phyloP scores from a whole-genome alignment of 2,113 vertebrate species.

The Psilopsiagon aymara region DNA sequence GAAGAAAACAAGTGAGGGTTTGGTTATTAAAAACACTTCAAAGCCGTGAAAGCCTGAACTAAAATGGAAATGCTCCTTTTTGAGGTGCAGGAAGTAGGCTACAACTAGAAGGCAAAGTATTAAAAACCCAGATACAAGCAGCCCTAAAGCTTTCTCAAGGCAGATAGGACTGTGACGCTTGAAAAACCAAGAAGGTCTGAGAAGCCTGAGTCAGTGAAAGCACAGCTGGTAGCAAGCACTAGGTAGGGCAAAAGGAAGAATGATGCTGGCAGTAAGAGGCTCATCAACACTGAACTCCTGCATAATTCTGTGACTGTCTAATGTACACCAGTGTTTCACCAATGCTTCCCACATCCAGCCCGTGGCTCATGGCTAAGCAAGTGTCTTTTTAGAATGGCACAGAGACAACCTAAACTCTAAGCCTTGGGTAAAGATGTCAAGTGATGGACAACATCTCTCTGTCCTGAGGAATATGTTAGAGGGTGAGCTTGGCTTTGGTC shows the following conservation, averaged over 20 bases:
- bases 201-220: neutral
- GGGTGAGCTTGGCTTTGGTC: neutral
- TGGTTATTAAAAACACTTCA: neutral
- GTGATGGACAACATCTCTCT: neutral
- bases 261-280: neutral
- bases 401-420: neutral
- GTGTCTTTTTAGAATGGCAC: neutral
- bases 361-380: neutral
- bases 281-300: neutral
- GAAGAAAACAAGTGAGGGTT: neutral
- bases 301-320: neutral
- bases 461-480: neutral
- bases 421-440: neutral
- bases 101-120: neutral
- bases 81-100: neutral
- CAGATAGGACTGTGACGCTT: neutral
- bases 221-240: neutral
- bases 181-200: neutral
- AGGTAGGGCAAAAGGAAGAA: neutral
- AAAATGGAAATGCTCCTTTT: neutral
- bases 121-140: neutral
- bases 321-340: neutral
- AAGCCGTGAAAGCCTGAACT: neutral
- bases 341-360: fast-evolving
- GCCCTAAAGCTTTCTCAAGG: neutral